These are phyloP conservation scores for Sesia apiformis DNA, from an alignment of 2,888 invertebrate genomes.

Conservation along the genomic window DNA sequence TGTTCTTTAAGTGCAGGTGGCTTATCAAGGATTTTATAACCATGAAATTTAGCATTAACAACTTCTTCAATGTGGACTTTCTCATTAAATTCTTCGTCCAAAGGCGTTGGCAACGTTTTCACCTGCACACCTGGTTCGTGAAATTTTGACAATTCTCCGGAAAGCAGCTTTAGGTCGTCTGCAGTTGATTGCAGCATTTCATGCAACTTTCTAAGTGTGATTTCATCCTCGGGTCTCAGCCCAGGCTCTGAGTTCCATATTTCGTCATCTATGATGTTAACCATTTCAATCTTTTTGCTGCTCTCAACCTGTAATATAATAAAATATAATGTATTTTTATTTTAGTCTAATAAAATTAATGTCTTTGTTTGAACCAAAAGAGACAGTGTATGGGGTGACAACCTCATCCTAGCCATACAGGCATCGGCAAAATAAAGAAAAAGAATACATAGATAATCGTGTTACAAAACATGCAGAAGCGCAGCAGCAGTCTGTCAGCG, in stretches of 20 bases:
- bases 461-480: too few relatives aligned
- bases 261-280: slow-evolving; percentile 59
- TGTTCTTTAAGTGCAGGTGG: slow-evolving; percentile 12
- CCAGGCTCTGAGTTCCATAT: slow-evolving; percentile 59
- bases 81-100: slow-evolving; percentile 65
- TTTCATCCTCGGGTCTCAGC: slow-evolving; percentile 62
- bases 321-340: slow-evolving; percentile 3
- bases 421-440: too few relatives aligned
- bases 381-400: too few relatives aligned
- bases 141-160: slow-evolving; percentile 49
- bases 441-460: too few relatives aligned
- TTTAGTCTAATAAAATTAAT: background rate
- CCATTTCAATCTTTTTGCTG: slow-evolving; percentile 60
- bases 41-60: slow-evolving; percentile 66
- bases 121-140: slow-evolving; percentile 46
- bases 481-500: too few relatives aligned
- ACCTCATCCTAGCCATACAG: too few relatives aligned
- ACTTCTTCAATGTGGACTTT: slow-evolving; percentile 63
- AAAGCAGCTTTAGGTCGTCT: slow-evolving; percentile 59
- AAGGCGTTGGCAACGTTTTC: slow-evolving; percentile 44
- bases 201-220: slow-evolving; percentile 53
- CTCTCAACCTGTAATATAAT: slow-evolving; percentile 51
- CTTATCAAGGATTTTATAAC: slow-evolving; percentile 46
- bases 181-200: slow-evolving; percentile 67
- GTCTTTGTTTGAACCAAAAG: background rate